Conservation (phyloP, 2,888 invertebrate genomes). For the Pheosia gnoma region DNA sequence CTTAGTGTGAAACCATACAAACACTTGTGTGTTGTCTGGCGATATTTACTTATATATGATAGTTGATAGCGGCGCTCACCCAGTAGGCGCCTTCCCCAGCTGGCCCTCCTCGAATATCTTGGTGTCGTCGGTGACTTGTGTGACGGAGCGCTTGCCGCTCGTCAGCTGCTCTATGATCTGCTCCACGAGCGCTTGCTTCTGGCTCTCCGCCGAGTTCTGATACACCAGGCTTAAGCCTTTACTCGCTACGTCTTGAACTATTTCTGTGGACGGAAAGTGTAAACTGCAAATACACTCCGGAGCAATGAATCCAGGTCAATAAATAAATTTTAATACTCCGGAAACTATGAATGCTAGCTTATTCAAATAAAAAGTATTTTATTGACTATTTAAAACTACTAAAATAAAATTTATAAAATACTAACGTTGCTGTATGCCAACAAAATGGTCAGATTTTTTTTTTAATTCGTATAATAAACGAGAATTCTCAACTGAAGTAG, state of each 20-base stretch:
- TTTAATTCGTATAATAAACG: too few species aligned
- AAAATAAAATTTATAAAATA: too few species aligned
- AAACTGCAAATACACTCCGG: too few species aligned
- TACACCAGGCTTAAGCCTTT: constrained; percentile 96
- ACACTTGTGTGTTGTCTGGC: too few species aligned
- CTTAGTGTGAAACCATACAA: too few species aligned
- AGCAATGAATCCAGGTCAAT: too few species aligned
- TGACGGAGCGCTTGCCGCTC: constrained; percentile 89
- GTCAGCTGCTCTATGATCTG: constrained; percentile 92
- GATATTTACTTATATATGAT: too few species aligned
- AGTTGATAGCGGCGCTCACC: constrained; percentile 78
- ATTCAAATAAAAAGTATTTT: too few species aligned
- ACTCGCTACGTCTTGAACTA: constrained; percentile 96
- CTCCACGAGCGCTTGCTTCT: constrained; percentile 88
- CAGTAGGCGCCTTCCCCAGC: constrained; percentile 93
- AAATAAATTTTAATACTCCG: too few species aligned
- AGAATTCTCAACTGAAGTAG: too few species aligned
- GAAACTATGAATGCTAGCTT: too few species aligned
- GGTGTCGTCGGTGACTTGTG: constrained; percentile 91
- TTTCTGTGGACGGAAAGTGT: constrained; percentile 81
- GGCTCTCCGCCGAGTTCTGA: constrained; percentile 89
- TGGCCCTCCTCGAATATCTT: constrained; percentile 95
- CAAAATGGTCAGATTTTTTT: not conserved
- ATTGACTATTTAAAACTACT: too few species aligned
- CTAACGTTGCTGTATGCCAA: not conserved